Evolutionary conservation across 2,797 vertebrate species (phyloP).

Genomic region (Spondyliosoma cantharus): DNA sequence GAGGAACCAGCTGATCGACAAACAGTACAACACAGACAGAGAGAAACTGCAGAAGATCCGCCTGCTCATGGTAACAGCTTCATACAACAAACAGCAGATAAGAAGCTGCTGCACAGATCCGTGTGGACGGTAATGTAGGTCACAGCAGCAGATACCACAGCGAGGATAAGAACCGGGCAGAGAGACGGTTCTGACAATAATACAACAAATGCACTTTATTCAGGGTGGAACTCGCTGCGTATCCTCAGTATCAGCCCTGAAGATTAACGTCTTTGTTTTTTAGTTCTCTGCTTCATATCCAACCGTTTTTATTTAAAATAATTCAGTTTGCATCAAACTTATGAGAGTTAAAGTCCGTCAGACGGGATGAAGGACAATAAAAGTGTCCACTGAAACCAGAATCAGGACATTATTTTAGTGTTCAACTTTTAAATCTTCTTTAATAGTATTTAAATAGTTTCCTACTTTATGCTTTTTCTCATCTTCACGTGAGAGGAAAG

Average conservation of each 20-base stretch:
- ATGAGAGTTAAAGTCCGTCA: neutral
- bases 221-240: neutral
- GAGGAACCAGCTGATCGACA: constrained; percentile 88
- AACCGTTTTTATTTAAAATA: neutral
- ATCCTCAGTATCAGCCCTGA: neutral
- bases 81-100: constrained; percentile 5
- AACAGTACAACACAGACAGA: constrained; percentile 89
- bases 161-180: constrained; percentile 5
- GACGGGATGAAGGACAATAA: neutral
- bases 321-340: neutral
- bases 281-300: neutral
- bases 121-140: neutral
- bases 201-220: neutral
- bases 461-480: no score
- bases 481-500: no score
- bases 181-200: neutral
- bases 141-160: constrained; percentile 11
- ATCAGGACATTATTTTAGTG: neutral
- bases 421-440: neutral
- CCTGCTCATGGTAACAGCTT: constrained; percentile 89
- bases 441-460: no score
- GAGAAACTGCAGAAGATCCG: constrained; percentile 97
- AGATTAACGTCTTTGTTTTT: neutral
- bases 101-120: constrained; percentile 9
- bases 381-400: neutral